A percentile compares a stretch with the other conserved stretches of the same genome.
Conservation (phyloP, 23 tunicate genomes). For the Ascidia mentula region DNA sequence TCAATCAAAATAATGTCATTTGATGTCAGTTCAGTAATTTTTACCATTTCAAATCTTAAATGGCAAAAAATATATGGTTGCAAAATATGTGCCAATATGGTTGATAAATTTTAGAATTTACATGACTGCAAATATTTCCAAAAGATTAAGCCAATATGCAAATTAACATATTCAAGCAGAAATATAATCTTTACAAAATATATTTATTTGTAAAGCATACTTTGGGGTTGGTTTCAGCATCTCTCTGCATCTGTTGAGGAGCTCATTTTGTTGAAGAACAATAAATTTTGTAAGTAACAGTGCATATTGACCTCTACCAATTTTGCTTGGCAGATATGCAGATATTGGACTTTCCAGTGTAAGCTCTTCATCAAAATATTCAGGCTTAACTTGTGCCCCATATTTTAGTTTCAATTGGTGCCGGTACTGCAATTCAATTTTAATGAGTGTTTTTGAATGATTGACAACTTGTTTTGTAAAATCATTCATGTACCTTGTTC, state of each 20-base stretch:
- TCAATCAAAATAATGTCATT: slow-evolving; percentile 42
- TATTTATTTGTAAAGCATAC: no score
- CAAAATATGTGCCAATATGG: no score
- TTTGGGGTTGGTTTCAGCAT: background rate
- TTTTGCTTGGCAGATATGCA: slow-evolving; percentile 32
- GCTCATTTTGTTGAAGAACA: slow-evolving; percentile 28
- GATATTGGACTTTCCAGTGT: slow-evolving; percentile 42
- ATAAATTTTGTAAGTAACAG: slow-evolving; percentile 20
- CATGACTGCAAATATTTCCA: background rate
- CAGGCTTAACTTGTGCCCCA: background rate
- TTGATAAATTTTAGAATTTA: no score
- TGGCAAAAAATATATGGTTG: no score
- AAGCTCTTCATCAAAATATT: slow-evolving; percentile 11
- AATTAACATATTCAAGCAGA: no score
- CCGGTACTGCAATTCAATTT: background rate
- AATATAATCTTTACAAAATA: no score
- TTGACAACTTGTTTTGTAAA: no score
- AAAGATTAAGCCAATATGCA: background rate
- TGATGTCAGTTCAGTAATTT: slow-evolving; percentile 12
- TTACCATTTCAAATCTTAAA: slow-evolving; percentile 14
- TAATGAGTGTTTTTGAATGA: no score
- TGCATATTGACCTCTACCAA: slow-evolving; percentile 44
- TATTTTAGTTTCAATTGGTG: background rate
- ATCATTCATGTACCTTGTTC: no score
- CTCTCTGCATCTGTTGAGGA: slow-evolving; percentile 22